Evolutionary conservation across 2,113 vertebrate species (phyloP).

Genomic region (Hymenochirus boettgeri): DNA sequence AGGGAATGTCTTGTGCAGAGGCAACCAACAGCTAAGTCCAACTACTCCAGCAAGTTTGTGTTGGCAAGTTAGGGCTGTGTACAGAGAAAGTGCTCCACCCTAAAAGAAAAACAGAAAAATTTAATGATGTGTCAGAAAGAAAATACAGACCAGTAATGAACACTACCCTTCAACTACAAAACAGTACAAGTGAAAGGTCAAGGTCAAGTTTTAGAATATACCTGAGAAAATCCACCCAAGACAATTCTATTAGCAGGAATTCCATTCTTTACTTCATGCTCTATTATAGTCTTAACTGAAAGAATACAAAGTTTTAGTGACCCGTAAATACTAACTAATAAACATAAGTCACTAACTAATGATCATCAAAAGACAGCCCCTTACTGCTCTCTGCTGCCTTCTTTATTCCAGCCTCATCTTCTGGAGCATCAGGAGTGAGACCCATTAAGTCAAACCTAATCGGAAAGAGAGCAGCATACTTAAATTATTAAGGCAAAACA

Average conservation of each 20-base stretch:
- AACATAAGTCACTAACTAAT: not conserved
- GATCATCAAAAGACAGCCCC: constrained; percentile 13
- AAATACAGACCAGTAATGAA: not conserved
- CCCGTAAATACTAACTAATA: not conserved
- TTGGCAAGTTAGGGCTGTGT: constrained; percentile 90
- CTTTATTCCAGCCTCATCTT: constrained; percentile 95
- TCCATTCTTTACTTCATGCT: constrained; percentile 92
- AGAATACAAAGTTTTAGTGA: constrained; percentile 18
- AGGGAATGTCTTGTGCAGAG: constrained; percentile 88
- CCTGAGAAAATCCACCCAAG: constrained; percentile 96
- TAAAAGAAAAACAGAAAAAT: constrained; percentile 44
- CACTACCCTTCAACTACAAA: too few species aligned
- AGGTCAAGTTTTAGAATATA: too few species aligned
- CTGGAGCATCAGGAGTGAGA: constrained; percentile 79
- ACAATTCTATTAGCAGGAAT: constrained; percentile 90
- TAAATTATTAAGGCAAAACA: too few species aligned
- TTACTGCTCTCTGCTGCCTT: constrained; percentile 93
- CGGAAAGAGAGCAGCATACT: not conserved
- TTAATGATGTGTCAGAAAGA: not conserved
- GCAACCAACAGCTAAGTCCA: constrained; percentile 95
- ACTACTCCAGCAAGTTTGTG: constrained; percentile 90
- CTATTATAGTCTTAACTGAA: constrained; percentile 91
- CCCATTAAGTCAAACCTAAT: constrained; percentile 97
- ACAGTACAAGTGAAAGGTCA: not conserved
- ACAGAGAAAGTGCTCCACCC: constrained; percentile 93